Percentiles rank a stretch among this genome's conserved stretches.
phyloP scores from a whole-genome alignment of 2,113 vertebrate genomes.

The Gymnarchus niloticus region DNA sequence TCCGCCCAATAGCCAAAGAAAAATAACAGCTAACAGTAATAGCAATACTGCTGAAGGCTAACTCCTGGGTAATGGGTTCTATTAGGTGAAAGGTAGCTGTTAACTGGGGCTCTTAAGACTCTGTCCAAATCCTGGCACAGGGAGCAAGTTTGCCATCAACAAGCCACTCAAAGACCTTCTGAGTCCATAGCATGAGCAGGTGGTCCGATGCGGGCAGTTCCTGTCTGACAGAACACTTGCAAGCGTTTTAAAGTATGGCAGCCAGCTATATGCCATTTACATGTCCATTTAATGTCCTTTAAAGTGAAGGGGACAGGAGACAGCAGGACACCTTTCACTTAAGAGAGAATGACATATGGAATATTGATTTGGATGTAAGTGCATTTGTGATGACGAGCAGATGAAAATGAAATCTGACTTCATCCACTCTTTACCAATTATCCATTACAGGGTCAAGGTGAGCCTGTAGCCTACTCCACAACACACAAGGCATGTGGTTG shows the following conservation, averaged over 20 bases:
- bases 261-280: not conserved
- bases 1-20: not conserved
- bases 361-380: not conserved
- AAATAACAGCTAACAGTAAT: not conserved
- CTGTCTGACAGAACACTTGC: not conserved
- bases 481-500: not conserved
- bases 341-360: not conserved
- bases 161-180: too few species aligned
- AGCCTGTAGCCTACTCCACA: not conserved
- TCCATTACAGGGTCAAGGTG: not conserved
- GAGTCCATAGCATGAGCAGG: not conserved
- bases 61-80: not conserved
- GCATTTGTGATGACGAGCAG: not conserved
- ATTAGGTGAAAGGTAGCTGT: not conserved
- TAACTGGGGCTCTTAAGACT: not conserved
- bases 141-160: not conserved
- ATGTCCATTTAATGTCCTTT: not conserved
- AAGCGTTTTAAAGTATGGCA: not conserved
- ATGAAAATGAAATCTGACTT: not conserved
- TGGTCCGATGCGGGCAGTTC: not conserved
- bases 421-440: not conserved
- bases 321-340: not conserved
- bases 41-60: not conserved
- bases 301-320: not conserved
- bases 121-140: not conserved